Base-by-base conservation (phyloP, 2,888 invertebrate genomes). In the Hyles lineata region DNA sequence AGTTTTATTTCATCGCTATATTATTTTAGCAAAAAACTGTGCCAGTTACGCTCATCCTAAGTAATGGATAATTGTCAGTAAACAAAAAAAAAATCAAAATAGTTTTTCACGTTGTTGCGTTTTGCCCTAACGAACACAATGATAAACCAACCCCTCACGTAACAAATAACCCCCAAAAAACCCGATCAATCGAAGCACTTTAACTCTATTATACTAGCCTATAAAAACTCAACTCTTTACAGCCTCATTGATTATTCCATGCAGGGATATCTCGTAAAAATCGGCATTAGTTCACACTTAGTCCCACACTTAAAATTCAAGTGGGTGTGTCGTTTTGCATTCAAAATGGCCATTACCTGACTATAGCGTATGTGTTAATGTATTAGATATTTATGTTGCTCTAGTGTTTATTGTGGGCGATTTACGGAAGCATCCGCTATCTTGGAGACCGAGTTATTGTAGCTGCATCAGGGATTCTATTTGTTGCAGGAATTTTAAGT, bases 241-340 rank as follows among this genome's bases (percentile, higher is more conserved):
- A 75, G 70, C 77, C 86, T 87, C 87, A 90, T 91, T 82, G 77
- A 67, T 84, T 83, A 91, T 91, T 89, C 91, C 72, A 82, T 74
- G 74, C 85, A 82, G 82, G 87, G 77, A 70, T 81, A 83, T 85
- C 86, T 88, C 90, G 89, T 90, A 91, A 92, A 92, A 92, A 92
- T 89, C 87, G 88, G 89, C 86, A 90, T 92, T 90, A 91, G 91
- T 90, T 90, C 90, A 89, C 90, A 91, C 91, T 92, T 90, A 89
- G 87, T 77, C 80, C 81, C 77, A 70, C 83, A 80, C 85, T 92
- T 89, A 87, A 90, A 90, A 92, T 92, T 92, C 92, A 82, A 83
- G 85, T 82, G 85, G 79, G 80, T 83, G 80, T 77, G 78, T 78
- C 87, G 86, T 89, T 90, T 89, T 90, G 88, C 92, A 90, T 90